phyloP scores from a whole-genome alignment of 2,113 vertebrate species.

The Chaetura pelagica region DNA sequence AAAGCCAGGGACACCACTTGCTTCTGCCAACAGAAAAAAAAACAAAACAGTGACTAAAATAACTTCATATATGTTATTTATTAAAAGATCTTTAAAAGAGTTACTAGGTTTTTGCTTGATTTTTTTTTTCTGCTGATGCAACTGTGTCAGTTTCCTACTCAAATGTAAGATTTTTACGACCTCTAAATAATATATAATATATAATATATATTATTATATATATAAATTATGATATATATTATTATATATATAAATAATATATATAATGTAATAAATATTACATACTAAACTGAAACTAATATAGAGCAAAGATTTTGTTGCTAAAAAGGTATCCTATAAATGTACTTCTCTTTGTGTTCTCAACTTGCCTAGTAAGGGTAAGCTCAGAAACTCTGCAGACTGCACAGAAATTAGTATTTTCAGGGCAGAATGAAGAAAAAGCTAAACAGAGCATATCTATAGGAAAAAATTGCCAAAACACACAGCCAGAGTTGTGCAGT shows the following conservation, averaged over 20 bases:
- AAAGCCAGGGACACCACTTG: neutral
- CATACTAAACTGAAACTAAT: neutral
- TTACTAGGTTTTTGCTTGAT: fast-evolving
- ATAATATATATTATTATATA: no score
- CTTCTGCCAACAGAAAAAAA: neutral
- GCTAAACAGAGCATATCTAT: neutral
- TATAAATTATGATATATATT: no score
- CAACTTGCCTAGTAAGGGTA: neutral
- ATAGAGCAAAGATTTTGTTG: neutral
- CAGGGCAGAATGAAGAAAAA: neutral
- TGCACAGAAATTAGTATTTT: neutral
- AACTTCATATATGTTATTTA: neutral
- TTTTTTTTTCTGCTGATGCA: neutral
- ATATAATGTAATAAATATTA: no score
- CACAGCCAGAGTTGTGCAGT: neutral
- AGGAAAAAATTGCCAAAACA: neutral
- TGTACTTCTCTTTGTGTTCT: fast-evolving
- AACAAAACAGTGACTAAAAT: neutral
- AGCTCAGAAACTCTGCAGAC: neutral
- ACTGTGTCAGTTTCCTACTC: neutral
- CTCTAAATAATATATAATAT: no score
- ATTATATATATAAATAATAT: no score
- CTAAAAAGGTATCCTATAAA: neutral
- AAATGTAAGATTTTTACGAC: neutral
- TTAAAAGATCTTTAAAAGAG: neutral